These are phyloP conservation scores for Drosophila navojoa DNA, from an alignment of 1,140 invertebrate species.

Conservation along the genomic window DNA sequence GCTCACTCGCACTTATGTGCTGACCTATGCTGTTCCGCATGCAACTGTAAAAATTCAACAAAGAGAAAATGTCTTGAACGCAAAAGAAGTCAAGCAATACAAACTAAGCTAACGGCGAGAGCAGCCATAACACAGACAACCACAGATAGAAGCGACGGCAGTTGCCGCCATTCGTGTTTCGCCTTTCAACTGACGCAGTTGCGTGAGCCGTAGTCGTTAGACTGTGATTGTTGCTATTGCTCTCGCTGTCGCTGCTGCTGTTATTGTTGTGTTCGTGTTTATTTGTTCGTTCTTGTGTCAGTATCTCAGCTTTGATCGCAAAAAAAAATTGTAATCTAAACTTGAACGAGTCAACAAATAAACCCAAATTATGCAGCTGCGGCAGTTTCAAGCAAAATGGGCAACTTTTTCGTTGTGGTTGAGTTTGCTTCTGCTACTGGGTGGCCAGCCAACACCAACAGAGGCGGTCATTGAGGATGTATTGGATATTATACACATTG, in stretches of 20 bases:
- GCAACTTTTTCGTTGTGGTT: conserved; percentile 23
- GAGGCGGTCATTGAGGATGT: conserved; percentile 85
- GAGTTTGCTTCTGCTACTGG: conserved; percentile 16
- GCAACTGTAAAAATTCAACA: conserved; percentile 46
- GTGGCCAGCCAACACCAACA: conserved; percentile 46
- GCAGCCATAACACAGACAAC: background rate
- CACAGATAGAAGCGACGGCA: conserved; percentile 11
- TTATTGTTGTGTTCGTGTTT: conserved; percentile 11
- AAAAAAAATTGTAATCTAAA: background rate
- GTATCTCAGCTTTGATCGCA: conserved; percentile 1
- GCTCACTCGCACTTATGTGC: conserved; percentile 47
- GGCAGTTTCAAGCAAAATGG: conserved; percentile 32
- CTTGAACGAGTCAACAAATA: conserved; percentile 14
- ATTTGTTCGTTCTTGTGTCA: conserved; percentile 12
- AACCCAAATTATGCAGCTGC: conserved; percentile 21
- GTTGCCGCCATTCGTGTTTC: conserved; percentile 56
- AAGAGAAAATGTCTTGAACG: conserved; percentile 10
- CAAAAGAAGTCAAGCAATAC: conserved; percentile 30
- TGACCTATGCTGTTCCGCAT: conserved; percentile 42
- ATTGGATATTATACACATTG: conserved; percentile 86
- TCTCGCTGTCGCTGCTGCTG: background rate
- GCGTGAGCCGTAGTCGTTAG: conserved; percentile 14
- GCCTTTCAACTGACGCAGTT: conserved; percentile 53
- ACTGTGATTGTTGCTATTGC: background rate
- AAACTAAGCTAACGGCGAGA: conserved; percentile 33